These are phyloP conservation scores for Xyrichtys novacula DNA, from an alignment of 2,797 vertebrate genomes.

Conservation along the genomic window DNA sequence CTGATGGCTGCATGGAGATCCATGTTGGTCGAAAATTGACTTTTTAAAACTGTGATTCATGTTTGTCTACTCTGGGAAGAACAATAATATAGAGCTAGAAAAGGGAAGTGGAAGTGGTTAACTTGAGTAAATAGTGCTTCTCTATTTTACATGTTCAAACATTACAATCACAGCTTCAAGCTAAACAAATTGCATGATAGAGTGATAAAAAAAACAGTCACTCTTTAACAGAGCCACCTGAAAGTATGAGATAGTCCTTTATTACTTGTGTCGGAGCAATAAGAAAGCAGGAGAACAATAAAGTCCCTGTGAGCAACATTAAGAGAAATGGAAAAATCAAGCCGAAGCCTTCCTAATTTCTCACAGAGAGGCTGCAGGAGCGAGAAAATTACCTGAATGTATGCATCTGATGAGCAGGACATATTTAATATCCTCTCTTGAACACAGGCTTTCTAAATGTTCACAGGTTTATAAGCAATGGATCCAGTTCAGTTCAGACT, in stretches of 20 bases:
- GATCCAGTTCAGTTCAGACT: constrained; percentile 43
- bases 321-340: constrained; percentile 64
- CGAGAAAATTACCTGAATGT: constrained; percentile 47
- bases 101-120: not conserved
- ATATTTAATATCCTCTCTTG: constrained; percentile 51
- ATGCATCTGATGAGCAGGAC: constrained; percentile 42
- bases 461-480: constrained; percentile 51
- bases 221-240: constrained; percentile 55
- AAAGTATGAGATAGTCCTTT: constrained; percentile 51
- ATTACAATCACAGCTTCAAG: constrained; percentile 42
- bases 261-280: constrained; percentile 43
- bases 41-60: not conserved
- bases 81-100: not conserved
- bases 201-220: constrained; percentile 46
- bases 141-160: constrained; percentile 24
- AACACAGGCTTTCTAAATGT: constrained; percentile 45
- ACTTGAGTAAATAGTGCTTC: constrained; percentile 6
- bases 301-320: constrained; percentile 33
- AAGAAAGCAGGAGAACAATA: constrained; percentile 44
- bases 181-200: constrained; percentile 46
- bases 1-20: too few species aligned
- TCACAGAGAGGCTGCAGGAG: constrained; percentile 19
- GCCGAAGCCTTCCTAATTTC: constrained; percentile 53
- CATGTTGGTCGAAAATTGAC: not conserved
- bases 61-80: not conserved